Conservation (phyloP, 2,113 vertebrate species). For the Oryzias melastigma region DNA sequence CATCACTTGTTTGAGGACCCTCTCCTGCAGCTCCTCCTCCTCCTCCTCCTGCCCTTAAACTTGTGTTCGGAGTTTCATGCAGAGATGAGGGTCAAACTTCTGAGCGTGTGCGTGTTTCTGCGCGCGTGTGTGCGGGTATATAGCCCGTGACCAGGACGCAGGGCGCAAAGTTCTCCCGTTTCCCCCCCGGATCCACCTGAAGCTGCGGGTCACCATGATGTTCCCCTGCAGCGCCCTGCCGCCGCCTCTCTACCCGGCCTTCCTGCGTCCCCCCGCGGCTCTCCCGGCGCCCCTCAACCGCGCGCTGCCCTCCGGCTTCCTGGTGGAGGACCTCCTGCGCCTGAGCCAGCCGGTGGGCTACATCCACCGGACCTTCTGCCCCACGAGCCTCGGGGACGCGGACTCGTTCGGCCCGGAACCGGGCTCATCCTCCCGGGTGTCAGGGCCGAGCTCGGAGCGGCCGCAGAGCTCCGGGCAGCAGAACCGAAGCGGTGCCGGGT, state of each 20-base stretch:
- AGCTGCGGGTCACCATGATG: conserved; percentile 78
- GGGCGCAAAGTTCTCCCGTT: background rate
- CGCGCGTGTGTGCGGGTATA: conserved; percentile 16
- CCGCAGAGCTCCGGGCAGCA: conserved; percentile 50
- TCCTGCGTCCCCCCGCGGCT: conserved; percentile 84
- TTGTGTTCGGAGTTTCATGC: background rate
- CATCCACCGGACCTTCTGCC: conserved; percentile 78
- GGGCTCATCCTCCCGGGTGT: conserved; percentile 65
- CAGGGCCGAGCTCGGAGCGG: conserved; percentile 70
- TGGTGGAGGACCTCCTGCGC: conserved; percentile 90
- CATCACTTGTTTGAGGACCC: too few relatives aligned
- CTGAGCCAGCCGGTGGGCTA: conserved; percentile 83
- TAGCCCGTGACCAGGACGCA: background rate
- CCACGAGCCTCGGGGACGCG: conserved; percentile 25
- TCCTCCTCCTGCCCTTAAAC: background rate
- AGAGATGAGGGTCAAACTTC: conserved; percentile 11
- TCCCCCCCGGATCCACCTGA: conserved; percentile 1
- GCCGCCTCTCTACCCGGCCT: conserved; percentile 86
- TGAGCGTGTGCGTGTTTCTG: conserved; percentile 1
- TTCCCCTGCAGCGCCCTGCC: conserved; percentile 88
- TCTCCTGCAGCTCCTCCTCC: background rate
- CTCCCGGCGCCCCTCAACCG: conserved; percentile 84
- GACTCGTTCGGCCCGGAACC: conserved; percentile 17
- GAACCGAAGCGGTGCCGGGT: conserved; percentile 69
- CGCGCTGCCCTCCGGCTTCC: conserved; percentile 85